A percentile compares a stretch with the other conserved stretches of the same genome.
These are phyloP conservation scores for Cartodere bifasciata DNA, from an alignment of 2,888 invertebrate genomes.

Conservation along the genomic window DNA sequence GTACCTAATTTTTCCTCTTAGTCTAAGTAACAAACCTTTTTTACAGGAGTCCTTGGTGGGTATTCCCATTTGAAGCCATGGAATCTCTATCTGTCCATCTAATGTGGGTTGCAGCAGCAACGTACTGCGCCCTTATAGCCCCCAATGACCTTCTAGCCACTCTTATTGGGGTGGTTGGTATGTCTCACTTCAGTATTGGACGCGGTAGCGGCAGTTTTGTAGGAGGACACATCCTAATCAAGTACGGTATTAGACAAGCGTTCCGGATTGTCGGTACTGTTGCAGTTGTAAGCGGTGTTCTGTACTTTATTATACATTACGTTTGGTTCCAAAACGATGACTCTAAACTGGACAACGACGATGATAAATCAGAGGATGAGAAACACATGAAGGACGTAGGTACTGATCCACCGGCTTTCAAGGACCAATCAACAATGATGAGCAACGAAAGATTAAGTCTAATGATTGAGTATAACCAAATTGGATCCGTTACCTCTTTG, in stretches of 20 bases:
- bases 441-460: slow-evolving; percentile 60
- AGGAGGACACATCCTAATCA: slow-evolving; percentile 64
- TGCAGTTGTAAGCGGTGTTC: slow-evolving; percentile 56
- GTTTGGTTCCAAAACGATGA: slow-evolving; percentile 56
- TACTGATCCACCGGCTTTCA: slow-evolving; percentile 47
- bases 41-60: slow-evolving; percentile 75
- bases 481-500: slow-evolving; percentile 60
- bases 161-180: slow-evolving; percentile 74
- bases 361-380: slow-evolving; percentile 32
- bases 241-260: slow-evolving; percentile 61
- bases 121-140: slow-evolving; percentile 73
- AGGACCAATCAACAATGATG: slow-evolving; percentile 57
- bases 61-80: slow-evolving; percentile 78
- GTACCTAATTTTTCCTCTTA: no score
- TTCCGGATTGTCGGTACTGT: slow-evolving; percentile 68
- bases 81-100: slow-evolving; percentile 75
- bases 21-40: no score
- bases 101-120: slow-evolving; percentile 86
- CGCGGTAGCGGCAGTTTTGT: slow-evolving; percentile 72
- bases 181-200: slow-evolving; percentile 82
- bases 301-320: slow-evolving; percentile 58
- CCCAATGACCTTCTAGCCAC: slow-evolving; percentile 76
- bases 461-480: slow-evolving; percentile 63
- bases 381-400: slow-evolving; percentile 41
- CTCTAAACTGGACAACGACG: slow-evolving; percentile 12